A percentile compares a stretch with the other conserved stretches of the same genome.
Evolutionary conservation across 2,888 invertebrate species (phyloP).

Genomic region (Microplitis manilae): DNA sequence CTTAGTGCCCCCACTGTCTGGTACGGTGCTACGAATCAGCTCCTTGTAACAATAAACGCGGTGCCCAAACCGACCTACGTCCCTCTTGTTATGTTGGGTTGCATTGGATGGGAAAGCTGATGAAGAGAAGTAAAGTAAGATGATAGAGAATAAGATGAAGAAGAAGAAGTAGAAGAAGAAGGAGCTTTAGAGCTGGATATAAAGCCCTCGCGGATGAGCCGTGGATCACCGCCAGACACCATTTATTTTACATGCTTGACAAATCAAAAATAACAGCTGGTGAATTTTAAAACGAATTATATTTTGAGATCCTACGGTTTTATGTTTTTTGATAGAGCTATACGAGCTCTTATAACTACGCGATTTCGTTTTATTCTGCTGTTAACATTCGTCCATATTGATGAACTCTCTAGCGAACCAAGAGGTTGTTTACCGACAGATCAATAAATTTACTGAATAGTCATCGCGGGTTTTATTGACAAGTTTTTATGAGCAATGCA

Average conservation of each 20-base stretch:
- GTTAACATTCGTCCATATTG: background rate
- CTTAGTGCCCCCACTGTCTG: conserved; percentile 39
- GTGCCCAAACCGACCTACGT: conserved; percentile 40
- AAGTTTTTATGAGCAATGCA: background rate
- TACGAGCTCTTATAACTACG: background rate
- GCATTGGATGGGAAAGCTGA: background rate
- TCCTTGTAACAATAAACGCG: conserved; percentile 62
- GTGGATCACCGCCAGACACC: conserved; percentile 25
- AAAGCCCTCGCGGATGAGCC: conserved; percentile 31
- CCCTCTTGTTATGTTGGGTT: conserved; percentile 24
- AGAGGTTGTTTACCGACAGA: background rate
- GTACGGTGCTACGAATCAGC: conserved; percentile 53
- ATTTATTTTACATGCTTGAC: conserved; percentile 33
- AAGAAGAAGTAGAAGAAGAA: conserved; percentile 4
- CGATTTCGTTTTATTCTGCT: background rate
- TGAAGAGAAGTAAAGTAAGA: background rate
- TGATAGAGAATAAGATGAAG: background rate
- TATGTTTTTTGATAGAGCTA: background rate
- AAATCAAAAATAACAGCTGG: conserved; percentile 19
- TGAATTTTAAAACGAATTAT: conserved; percentile 6
- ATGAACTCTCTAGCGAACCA: background rate
- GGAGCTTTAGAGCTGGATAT: conserved; percentile 32
- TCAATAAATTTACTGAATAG: background rate
- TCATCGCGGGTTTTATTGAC: background rate
- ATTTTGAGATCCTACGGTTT: conserved; percentile 2